Conservation (phyloP, 2,113 vertebrate genomes). For the Pterocles gutturalis region DNA sequence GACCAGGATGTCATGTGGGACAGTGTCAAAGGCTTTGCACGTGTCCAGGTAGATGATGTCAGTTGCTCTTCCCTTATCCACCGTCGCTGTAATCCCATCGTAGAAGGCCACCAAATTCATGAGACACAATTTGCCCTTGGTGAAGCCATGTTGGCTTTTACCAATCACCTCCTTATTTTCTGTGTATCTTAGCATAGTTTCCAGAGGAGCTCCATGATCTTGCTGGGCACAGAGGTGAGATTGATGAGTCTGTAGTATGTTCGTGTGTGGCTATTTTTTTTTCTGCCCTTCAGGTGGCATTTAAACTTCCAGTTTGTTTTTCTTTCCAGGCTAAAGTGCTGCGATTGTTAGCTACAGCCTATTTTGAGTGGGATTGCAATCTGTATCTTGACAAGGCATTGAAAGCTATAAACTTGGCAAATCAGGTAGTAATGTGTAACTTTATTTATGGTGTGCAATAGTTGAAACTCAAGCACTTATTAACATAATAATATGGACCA, state of each 20-base stretch:
- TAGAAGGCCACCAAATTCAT: no score
- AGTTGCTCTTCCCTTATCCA: no score
- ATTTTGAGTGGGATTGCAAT: conserved; percentile 85
- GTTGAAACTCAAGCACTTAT: not conserved
- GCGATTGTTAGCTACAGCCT: conserved; percentile 86
- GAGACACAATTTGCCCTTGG: no score
- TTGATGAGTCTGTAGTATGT: not conserved
- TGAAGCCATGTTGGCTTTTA: no score
- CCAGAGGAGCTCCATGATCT: no score
- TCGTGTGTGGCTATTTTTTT: not conserved
- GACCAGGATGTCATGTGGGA: no score
- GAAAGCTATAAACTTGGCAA: conserved; percentile 83
- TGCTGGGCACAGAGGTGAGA: no score
- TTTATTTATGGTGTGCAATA: not conserved
- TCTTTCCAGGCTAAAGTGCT: conserved; percentile 86
- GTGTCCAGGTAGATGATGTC: no score
- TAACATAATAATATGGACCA: not conserved
- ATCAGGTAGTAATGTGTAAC: conserved; percentile 78
- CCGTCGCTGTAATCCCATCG: no score
- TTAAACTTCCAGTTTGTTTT: not conserved
- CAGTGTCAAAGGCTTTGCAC: no score
- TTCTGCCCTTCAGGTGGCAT: not conserved
- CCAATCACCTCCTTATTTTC: no score
- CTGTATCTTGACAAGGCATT: conserved; percentile 85
- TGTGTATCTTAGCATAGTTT: no score